These are phyloP conservation scores for Phalloptychus januarius DNA, from an alignment of 2,797 vertebrate genomes.

Conservation along the genomic window DNA sequence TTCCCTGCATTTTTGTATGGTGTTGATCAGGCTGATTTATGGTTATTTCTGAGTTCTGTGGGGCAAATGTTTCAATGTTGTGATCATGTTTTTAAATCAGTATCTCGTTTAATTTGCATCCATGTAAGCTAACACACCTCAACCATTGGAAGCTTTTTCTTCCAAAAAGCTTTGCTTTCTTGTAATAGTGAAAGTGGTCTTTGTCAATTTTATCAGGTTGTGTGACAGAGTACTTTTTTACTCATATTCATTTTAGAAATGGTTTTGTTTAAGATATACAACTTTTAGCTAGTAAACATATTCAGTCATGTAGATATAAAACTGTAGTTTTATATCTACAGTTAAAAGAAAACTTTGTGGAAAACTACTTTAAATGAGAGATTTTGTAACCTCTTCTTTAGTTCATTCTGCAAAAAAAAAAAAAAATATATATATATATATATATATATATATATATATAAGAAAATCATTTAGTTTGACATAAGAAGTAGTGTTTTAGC, in stretches of 20 bases:
- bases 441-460: too few relatives aligned
- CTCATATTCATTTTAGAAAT: not conserved
- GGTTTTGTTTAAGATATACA: not conserved
- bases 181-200: not conserved
- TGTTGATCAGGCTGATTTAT: not conserved
- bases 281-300: not conserved
- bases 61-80: not conserved
- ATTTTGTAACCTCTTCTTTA: not conserved
- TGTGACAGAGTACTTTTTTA: not conserved
- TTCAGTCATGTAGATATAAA: not conserved
- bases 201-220: not conserved
- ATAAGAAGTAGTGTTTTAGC: not conserved
- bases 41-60: not conserved
- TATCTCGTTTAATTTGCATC: not conserved
- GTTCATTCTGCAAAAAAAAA: not conserved
- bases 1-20: not conserved
- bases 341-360: not conserved
- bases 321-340: not conserved
- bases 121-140: not conserved
- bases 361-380: not conserved
- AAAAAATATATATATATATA: too few relatives aligned
- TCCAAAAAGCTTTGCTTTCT: not conserved
- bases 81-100: not conserved
- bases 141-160: too few relatives aligned
- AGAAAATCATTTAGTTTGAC: slow-evolving; percentile 28